phyloP scores from a whole-genome alignment of 1,140 invertebrate genomes.

The Trichoplusia ni region DNA sequence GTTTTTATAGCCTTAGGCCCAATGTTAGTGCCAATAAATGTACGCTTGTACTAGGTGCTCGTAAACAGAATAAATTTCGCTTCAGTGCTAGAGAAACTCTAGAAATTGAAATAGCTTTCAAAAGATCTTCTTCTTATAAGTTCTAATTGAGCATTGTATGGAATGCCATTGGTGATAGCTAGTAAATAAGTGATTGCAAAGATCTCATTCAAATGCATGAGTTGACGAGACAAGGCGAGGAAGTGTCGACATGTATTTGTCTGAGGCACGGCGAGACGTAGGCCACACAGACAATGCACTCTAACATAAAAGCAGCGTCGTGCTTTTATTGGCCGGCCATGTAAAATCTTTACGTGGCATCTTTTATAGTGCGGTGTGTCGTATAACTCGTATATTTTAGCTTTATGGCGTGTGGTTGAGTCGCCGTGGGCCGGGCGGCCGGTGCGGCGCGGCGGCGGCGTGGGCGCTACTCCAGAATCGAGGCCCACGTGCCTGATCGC shows the following conservation, averaged over 20 bases:
- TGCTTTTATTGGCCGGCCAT: conserved; percentile 62
- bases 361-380: conserved; percentile 60
- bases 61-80: too few relatives aligned
- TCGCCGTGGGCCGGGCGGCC: conserved; percentile 59
- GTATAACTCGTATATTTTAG: conserved; percentile 70
- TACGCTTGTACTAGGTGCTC: background rate
- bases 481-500: conserved; percentile 70
- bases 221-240: conserved; percentile 2
- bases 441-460: too few relatives aligned
- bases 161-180: background rate
- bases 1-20: too few relatives aligned
- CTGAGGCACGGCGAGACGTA: conserved; percentile 14
- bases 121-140: too few relatives aligned
- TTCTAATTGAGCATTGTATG: background rate
- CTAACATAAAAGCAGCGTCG: conserved; percentile 64
- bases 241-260: conserved; percentile 12
- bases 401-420: conserved; percentile 55
- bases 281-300: conserved; percentile 64
- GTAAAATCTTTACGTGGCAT: conserved; percentile 61
- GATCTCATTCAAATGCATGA: background rate
- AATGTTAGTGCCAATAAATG: background rate
- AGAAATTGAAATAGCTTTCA: too few relatives aligned
- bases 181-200: background rate
- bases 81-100: too few relatives aligned
- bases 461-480: conserved; percentile 74